Evolutionary conservation across 2,888 invertebrate species (phyloP), one percentile per base, ranked within the genome.

Genomic region (Pimpla rufipes): DNA sequence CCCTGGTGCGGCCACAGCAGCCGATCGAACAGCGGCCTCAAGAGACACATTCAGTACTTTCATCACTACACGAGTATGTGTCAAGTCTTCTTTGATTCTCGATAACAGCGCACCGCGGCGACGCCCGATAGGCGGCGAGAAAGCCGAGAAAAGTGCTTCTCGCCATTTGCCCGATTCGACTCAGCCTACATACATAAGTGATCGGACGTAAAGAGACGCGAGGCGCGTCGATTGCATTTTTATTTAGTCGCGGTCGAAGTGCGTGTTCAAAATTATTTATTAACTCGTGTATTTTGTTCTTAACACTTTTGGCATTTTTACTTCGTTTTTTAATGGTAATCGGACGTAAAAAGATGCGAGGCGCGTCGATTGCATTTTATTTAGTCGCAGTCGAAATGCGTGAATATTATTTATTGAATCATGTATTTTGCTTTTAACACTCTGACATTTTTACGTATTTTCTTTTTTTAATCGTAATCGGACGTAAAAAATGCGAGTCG

Each of bases 1-100:
- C 11, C 37, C 0, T 21, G 18, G 23, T 85, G 85, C 50, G 11
- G 37, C 0, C 13, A 67, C 18, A 64, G 66, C 7, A 8, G 6
- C 21, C 52, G 52, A 21, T 52, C 52, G 21, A 52, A 52, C 52
- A 21, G 52, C 8, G 21, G 21, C 2, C 8, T 52, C 8, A 52
- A 2, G 13, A 5, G 52, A 11, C 52, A 52, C 52, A 21, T 21
- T 1, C 52, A 52, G 21, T 52, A 52, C 11, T 21, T 21, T 8
- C 52, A 52, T 21, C 8, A 21, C 21, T 10, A 6, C 16, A 11
- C 13, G 7, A 52, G 11, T 21, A 52, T 52, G 52, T 52, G 52
- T 8, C 7, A 52, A 10, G 52, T 21, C 10, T 52, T 52, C 11
- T 52, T 52, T 52, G 52, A 52, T 21, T 52, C 8, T 0, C 21